Base-by-base conservation (phyloP, 2,113 vertebrate species). In the Scolopax mira region DNA sequence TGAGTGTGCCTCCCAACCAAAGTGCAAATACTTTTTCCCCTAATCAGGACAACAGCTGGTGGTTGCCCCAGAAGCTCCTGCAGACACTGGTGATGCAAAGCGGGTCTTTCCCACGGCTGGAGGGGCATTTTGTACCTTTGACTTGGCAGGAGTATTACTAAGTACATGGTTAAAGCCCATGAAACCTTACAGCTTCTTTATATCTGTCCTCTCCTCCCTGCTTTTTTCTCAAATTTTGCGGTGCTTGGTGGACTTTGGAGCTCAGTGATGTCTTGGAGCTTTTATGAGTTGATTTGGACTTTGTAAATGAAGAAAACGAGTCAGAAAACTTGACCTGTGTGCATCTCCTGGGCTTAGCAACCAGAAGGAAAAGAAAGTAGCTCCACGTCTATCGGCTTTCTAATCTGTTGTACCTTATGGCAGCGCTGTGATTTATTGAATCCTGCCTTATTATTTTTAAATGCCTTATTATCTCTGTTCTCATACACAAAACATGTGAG, bases 201-300 rank as follows among this genome's bases (percentile, higher is more conserved):
- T 17, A 3, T 8, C 61, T 46, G 42, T 16, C 65, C 64, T n/a
- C 16, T 57, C 23, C 46, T 70, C 60, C 51, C 21, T 44, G 24
- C 41, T n/a, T 0, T 57, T 55, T 39, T 27, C 44, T 48, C 79
- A 27, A 1, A 2, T 16, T 9, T 30, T 6, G 2, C 3, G 0
- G 6, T 51, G 23, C 35, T 28, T 18, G 57, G n/a, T 35, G 75
- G 90, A 51, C 11, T 84, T 28, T 39, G 72, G 86, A 92, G 79
- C 86, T 77, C 54, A 0, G 31, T 22, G 55, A 1, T 27, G 31
- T 37, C 41, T 41, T 7, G 1, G 44, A 48, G 5, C 25, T 79
- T 41, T 90, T 83, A 4, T 2, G 0, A n/a, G 35, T 25, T 37
- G 58, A 18, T 94, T 85, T 69, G 74, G 84, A 51, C 66, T 85